A percentile compares a stretch with the other conserved stretches of the same genome.
Evolutionary conservation across 2,797 vertebrate genomes (phyloP).

Genomic region (Dendrocincla fuliginosa): DNA sequence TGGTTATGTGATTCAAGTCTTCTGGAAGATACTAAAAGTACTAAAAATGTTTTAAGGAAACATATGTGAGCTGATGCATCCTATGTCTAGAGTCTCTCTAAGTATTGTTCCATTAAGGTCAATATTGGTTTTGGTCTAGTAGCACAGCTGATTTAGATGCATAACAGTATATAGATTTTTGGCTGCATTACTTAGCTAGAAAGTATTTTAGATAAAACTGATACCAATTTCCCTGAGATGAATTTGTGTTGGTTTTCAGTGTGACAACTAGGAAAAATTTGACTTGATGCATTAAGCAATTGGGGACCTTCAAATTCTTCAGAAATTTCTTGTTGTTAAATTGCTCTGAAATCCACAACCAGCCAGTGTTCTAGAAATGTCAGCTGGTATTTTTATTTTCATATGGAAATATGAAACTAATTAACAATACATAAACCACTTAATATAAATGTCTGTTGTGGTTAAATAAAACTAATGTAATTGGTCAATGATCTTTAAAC

Average conservation of each 20-base stretch:
- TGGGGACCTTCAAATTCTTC: not conserved
- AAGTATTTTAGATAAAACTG: not conserved
- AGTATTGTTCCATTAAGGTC: not conserved
- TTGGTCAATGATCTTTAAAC: conserved; percentile 41
- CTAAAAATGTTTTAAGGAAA: not conserved
- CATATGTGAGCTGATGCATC: not conserved
- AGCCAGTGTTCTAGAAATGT: not conserved
- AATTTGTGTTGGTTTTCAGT: not conserved
- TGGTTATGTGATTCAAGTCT: not conserved
- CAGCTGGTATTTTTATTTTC: conserved; percentile 15
- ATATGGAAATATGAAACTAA: not conserved
- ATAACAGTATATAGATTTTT: not conserved
- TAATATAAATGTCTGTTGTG: conserved; percentile 10
- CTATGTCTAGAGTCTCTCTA: not conserved
- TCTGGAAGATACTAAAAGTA: not conserved
- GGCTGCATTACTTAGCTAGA: not conserved
- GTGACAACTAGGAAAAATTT: not conserved
- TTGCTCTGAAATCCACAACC: not conserved
- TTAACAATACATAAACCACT: conserved; percentile 39
- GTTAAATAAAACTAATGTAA: conserved; percentile 58
- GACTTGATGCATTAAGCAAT: not conserved
- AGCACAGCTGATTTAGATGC: not conserved
- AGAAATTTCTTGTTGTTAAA: not conserved
- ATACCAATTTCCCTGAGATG: not conserved
- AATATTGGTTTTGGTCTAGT: not conserved